phyloP scores from a whole-genome alignment of 1,140 invertebrate species.

The Lepidostoma basale region DNA sequence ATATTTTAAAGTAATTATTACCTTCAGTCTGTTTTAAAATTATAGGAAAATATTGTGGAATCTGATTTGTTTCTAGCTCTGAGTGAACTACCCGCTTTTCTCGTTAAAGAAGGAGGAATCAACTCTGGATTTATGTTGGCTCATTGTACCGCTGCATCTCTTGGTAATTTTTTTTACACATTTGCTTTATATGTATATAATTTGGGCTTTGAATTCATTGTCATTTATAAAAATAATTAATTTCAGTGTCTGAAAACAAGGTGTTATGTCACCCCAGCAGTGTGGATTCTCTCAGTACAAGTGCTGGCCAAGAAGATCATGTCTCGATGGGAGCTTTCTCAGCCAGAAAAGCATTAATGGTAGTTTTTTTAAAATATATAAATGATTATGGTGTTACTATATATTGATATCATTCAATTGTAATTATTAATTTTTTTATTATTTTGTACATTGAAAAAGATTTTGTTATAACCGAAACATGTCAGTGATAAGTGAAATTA shows the following conservation, averaged over 20 bases:
- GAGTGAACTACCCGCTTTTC: constrained; percentile 73
- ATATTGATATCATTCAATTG: neutral
- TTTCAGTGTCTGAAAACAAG: constrained; percentile 74
- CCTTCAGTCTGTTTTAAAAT: neutral
- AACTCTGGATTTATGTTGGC: constrained; percentile 82
- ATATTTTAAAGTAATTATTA: constrained; percentile 15
- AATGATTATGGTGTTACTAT: neutral
- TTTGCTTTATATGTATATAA: neutral
- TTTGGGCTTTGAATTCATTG: neutral
- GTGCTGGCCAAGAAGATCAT: constrained; percentile 79
- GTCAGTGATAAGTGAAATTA: too few species aligned
- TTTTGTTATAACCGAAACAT: too few species aligned
- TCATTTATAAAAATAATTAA: neutral
- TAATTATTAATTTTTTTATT: neutral
- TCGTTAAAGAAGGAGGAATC: constrained; percentile 73
- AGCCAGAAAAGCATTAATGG: constrained; percentile 67
- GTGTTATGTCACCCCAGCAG: constrained; percentile 76
- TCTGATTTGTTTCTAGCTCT: constrained; percentile 56
- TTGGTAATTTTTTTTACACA: constrained; percentile 58
- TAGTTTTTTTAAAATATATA: constrained; percentile 38
- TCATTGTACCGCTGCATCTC: constrained; percentile 74
- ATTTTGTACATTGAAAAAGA: too few species aligned
- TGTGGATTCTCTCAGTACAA: constrained; percentile 74
- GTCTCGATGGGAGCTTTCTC: constrained; percentile 79
- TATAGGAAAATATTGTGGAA: neutral